Evolutionary conservation across 2,888 invertebrate genomes (phyloP).

Genomic region (Maniola hyperantus): DNA sequence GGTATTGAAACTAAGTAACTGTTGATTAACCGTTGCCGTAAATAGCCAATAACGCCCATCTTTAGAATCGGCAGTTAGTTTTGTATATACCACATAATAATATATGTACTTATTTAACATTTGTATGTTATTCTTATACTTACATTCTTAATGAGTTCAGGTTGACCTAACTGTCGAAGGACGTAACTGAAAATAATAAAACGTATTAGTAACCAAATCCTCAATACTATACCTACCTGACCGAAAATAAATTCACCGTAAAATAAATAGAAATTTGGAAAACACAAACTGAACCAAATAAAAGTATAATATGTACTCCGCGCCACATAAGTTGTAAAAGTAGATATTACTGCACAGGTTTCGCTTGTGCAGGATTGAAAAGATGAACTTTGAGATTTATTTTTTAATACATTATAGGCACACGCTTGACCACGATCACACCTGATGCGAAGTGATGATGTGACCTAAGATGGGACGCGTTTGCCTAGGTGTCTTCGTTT

Average conservation of each 20-base stretch:
- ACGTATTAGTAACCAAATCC: not conserved
- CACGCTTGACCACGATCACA: too few relatives aligned
- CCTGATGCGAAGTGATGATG: too few relatives aligned
- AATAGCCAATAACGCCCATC: too few relatives aligned
- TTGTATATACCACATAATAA: too few relatives aligned
- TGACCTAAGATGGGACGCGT: too few relatives aligned
- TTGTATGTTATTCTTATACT: conserved; percentile 57
- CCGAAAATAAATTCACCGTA: conserved; percentile 24
- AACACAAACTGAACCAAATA: not conserved
- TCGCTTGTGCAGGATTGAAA: not conserved
- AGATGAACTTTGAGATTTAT: too few relatives aligned
- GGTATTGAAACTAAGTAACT: too few relatives aligned
- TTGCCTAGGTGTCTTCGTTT: too few relatives aligned
- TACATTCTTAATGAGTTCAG: conserved; percentile 87
- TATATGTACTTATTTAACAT: too few relatives aligned
- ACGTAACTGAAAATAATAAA: conserved; percentile 85
- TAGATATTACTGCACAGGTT: not conserved
- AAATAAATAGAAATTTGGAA: not conserved
- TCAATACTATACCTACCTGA: conserved; percentile 19
- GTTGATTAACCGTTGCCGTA: too few relatives aligned
- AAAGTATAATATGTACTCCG: not conserved
- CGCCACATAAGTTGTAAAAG: not conserved
- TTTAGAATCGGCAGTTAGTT: too few relatives aligned
- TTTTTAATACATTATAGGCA: too few relatives aligned
- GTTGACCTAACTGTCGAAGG: conserved; percentile 86